A percentile compares a stretch with the other conserved stretches of the same genome.
Conservation (phyloP, 2,797 vertebrate genomes). For the Pangasius macronema region DNA sequence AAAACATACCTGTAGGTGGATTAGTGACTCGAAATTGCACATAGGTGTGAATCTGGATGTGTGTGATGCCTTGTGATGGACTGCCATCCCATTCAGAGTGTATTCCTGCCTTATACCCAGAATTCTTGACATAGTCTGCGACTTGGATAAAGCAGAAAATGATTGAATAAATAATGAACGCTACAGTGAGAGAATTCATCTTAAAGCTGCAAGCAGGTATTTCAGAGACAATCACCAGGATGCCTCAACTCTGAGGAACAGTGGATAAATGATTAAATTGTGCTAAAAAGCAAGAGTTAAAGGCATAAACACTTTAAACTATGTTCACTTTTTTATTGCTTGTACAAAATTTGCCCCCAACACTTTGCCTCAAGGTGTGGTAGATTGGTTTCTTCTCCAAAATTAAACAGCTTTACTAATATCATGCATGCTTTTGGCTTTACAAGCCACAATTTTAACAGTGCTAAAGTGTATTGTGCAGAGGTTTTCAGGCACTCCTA, state of each 20-base stretch:
- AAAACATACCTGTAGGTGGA: not conserved
- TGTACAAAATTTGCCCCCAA: not conserved
- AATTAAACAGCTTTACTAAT: not conserved
- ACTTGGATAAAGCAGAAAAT: not conserved
- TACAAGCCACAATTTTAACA: not conserved
- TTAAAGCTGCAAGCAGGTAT: not conserved
- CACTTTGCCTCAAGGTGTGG: not conserved
- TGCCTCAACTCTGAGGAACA: not conserved
- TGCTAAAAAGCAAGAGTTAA: not conserved
- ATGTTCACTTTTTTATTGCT: not conserved
- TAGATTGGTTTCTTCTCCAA: not conserved
- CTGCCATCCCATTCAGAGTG: not conserved
- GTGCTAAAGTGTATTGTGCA: not conserved
- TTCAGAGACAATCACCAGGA: not conserved
- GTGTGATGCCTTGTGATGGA: not conserved
- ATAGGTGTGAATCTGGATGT: not conserved
- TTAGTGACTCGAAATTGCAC: not conserved
- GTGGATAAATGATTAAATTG: not conserved
- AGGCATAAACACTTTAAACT: not conserved
- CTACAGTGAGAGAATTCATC: not conserved
- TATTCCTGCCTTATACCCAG: not conserved
- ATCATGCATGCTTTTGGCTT: conserved; percentile 5
- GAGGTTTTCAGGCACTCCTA: not conserved
- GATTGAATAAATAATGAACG: not conserved
- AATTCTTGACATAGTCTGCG: not conserved